Base-by-base conservation (phyloP, 2,888 invertebrate species). In the Agriopis marginaria region DNA sequence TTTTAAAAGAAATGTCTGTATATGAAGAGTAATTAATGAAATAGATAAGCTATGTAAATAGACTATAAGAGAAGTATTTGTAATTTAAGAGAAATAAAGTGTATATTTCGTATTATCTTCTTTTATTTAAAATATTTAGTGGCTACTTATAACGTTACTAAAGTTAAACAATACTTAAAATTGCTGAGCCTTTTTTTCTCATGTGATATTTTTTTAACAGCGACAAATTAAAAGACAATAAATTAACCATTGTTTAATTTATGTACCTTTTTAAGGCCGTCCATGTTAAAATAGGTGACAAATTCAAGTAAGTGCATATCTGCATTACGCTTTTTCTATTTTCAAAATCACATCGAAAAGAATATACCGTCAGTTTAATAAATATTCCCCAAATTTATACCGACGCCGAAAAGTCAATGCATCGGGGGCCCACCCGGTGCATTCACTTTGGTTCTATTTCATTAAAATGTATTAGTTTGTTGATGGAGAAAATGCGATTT, bases 391-490 rank as follows among this genome's bases (percentile, higher is more conserved):
- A n/a, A n/a, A 32, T 32, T 32, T 32, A 32, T 32, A 3, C 2
- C 32, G 32, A 32, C 32, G 4, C 32, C 32, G 5, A 32, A 32
- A 32, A 32, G 32, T 32, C 0, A 32, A 32, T 32, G 32, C 32
- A 32, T 3, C 32, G 71, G 78, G 79, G 81, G 0, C 47, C 47
- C 7, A 1, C 74, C 76, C 66, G 80, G 79, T 76, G 73, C 69
- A 81, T 91, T 86, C 84, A 84, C 75, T 80, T 83, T 85, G 90
- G 91, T 91, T 90, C 85, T 85, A 84, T 85, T 86, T 86, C 83
- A 91, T 92, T 90, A 91, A 91, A 91, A 87, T 84, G 81, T 86
- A 91, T 92, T 89, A 92, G 83, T 77, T 79, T 75, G 75, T 83
- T 81, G 75, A 80, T 73, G 81, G 73, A 78, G 82, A 49, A 70